These are phyloP conservation scores for Carassius carassius DNA, from an alignment of 2,113 vertebrate species.

Conservation along the genomic window DNA sequence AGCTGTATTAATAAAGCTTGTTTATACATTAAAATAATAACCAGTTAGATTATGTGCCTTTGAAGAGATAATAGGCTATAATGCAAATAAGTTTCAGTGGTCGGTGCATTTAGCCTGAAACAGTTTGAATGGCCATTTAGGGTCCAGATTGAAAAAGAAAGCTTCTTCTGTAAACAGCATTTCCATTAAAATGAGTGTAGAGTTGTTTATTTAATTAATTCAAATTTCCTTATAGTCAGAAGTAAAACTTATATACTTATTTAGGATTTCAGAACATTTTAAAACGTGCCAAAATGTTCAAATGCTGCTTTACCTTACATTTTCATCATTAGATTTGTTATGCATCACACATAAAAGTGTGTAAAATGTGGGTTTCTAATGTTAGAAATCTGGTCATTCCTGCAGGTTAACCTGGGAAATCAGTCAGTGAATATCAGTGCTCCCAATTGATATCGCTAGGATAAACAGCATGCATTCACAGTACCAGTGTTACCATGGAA, in stretches of 20 bases:
- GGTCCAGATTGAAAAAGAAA: not conserved
- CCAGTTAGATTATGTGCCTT: not conserved
- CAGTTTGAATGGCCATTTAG: not conserved
- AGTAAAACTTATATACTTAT: not conserved
- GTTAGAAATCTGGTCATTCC: not conserved
- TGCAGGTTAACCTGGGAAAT: not conserved
- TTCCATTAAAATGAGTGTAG: not conserved
- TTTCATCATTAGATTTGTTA: not conserved
- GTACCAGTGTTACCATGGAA: not conserved
- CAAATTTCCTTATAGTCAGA: not conserved
- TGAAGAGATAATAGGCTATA: not conserved
- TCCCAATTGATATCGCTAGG: not conserved
- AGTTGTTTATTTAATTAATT: not conserved
- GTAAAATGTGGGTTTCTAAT: too few relatives aligned
- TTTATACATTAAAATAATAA: not conserved
- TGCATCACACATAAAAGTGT: not conserved
- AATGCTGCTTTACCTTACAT: not conserved
- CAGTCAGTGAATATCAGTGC: not conserved
- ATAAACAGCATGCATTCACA: not conserved
- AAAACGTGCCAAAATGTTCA: not conserved
- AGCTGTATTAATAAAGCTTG: not conserved
- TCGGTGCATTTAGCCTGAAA: not conserved
- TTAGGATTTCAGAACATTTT: not conserved
- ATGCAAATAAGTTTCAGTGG: not conserved
- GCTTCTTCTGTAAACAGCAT: not conserved